Evolutionary conservation across 1,140 invertebrate genomes (phyloP).

Genomic region (Apis dorsata): DNA sequence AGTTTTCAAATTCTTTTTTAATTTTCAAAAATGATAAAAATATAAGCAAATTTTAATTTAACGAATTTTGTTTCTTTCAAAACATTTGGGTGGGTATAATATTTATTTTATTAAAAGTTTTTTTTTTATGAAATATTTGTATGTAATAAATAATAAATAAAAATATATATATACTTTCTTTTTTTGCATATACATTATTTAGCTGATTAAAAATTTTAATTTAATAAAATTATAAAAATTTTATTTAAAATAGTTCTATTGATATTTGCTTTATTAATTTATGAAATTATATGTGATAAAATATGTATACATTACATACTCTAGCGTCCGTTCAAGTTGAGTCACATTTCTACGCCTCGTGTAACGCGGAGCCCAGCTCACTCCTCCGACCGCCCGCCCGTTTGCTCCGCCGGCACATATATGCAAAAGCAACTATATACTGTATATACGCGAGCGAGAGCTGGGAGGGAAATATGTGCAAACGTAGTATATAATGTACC

Average conservation of each 20-base stretch:
- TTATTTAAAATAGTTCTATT: no score
- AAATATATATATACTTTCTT: no score
- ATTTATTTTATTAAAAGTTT: no score
- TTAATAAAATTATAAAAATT: not conserved
- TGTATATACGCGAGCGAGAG: conserved; percentile 53
- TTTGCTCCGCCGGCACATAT: conserved; percentile 41
- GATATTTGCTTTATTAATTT: not conserved
- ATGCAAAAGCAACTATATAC: conserved; percentile 53
- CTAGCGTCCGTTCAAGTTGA: conserved; percentile 38
- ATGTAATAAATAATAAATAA: no score
- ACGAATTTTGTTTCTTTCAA: no score
- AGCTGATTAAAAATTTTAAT: not conserved
- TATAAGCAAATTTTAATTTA: not conserved
- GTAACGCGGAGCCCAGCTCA: conserved; percentile 52
- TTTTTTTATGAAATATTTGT: no score
- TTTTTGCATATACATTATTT: not conserved
- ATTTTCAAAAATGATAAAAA: not conserved
- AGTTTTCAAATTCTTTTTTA: not conserved
- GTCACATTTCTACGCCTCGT: conserved; percentile 49
- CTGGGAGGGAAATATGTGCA: conserved; percentile 62
- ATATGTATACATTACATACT: conserved; percentile 13
- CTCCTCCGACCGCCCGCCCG: conserved; percentile 36
- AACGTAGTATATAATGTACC: conserved; percentile 69
- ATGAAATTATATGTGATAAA: not conserved
- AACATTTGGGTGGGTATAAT: no score